phyloP scores from a whole-genome alignment of 2,797 vertebrate genomes.

The Typhlichthys eigenmanni region DNA sequence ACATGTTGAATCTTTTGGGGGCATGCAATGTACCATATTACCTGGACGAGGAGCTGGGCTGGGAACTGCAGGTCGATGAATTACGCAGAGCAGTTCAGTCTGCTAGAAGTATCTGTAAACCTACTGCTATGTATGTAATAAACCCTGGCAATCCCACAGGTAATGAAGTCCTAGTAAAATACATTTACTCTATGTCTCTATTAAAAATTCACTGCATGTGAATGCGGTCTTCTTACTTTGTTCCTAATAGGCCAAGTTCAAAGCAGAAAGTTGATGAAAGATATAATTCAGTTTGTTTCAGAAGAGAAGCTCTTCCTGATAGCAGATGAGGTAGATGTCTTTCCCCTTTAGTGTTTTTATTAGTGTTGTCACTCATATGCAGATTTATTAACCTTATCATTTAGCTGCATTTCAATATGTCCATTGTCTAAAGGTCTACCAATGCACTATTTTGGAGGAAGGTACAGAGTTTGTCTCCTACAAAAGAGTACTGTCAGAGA shows the following conservation, averaged over 20 bases:
- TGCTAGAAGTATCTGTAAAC: conserved; percentile 63
- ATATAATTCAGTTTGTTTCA: conserved; percentile 85
- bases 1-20: conserved; percentile 40
- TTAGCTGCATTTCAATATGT: background rate
- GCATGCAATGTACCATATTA: conserved; percentile 66
- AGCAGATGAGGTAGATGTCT: conserved; percentile 83
- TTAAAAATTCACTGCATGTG: background rate
- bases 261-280: conserved; percentile 81
- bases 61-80: conserved; percentile 69
- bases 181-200: background rate
- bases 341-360: background rate
- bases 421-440: conserved; percentile 70
- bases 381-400: background rate
- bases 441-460: conserved; percentile 76
- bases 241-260: conserved; percentile 81
- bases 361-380: background rate
- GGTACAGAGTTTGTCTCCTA: conserved; percentile 83
- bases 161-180: conserved; percentile 25
- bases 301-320: conserved; percentile 86
- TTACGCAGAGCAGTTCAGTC: conserved; percentile 59
- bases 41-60: conserved; percentile 73
- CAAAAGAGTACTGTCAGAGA: conserved; percentile 85
- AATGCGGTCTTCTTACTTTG: conserved; percentile 11
- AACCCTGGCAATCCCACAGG: conserved; percentile 82
- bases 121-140: conserved; percentile 71